Percentiles rank a stretch among this genome's conserved stretches.
phyloP scores from a whole-genome alignment of 2,113 vertebrate species.

The Tiliqua scincoides region DNA sequence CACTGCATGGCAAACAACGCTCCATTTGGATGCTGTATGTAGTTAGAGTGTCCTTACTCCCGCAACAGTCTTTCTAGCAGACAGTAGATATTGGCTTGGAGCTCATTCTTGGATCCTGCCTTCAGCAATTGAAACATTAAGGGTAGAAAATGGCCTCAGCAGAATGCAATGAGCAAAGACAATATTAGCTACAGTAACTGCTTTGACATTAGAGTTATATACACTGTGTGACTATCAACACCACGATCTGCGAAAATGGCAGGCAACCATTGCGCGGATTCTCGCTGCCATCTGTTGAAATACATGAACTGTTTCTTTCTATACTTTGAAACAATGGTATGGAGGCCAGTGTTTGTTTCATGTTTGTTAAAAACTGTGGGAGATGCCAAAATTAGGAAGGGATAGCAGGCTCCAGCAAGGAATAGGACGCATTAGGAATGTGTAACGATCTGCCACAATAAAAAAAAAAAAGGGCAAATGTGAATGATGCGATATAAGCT shows the following conservation, averaged over 20 bases:
- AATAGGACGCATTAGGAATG: conserved; percentile 43
- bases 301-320: neutral
- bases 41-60: neutral
- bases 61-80: neutral
- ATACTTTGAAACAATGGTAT: neutral
- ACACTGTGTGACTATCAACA: conserved; percentile 1
- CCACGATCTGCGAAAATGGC: conserved; percentile 20
- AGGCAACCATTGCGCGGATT: neutral
- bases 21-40: neutral
- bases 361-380: neutral
- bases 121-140: conserved; percentile 24
- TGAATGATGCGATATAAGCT: conserved; percentile 58
- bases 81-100: neutral
- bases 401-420: conserved; percentile 28
- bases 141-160: conserved; percentile 27
- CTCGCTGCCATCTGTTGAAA: conserved; percentile 18
- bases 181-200: neutral
- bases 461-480: neutral
- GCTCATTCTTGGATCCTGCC: neutral
- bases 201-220: neutral
- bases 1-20: neutral
- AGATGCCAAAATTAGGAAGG: conserved; percentile 40
- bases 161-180: conserved; percentile 25
- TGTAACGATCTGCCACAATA: conserved; percentile 48
- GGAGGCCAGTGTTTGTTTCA: conserved; percentile 22